Base-by-base conservation (phyloP, 2,888 invertebrate species). In the Cremastinae sp. region DNA sequence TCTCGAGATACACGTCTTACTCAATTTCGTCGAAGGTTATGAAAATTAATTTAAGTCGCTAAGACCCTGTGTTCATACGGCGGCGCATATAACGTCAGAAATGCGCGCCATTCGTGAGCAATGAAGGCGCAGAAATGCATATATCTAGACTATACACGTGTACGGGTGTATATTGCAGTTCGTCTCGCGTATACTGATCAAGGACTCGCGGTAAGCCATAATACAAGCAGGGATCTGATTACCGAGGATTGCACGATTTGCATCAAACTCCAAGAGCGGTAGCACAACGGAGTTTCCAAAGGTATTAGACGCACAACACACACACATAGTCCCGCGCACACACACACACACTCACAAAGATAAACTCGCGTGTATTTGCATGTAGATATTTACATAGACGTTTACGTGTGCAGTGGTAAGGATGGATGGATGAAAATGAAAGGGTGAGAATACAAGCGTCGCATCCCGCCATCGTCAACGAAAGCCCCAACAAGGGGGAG, bases 221-320 rank as follows among this genome's bases (percentile, higher is more conserved):
- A 82, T 82, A 82, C 81, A 79, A 70, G 59, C 73, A 76, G 66
- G 62, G 80, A 82, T 81, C 81, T 79, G 82, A 83, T 83, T 83
- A 81, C 79, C 58, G 58, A 74, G 70, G 76, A 83, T 83, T 81
- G 83, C 81, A 79, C 80, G 79, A 83, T 83, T 83, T 83, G 83
- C 83, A 83, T 83, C 80, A 70, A 61, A 43, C 69, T 51, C 59
- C 51, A 51, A 28, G 28, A 2, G 61, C 41, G 28, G 43, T 70
- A 70, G 61, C 39, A 43, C 69, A 61, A 16, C 61, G 43, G 53
- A 70, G 69, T 70, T 70, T 70, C 69, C n/a, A 43, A 70, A 53
- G 69, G 61, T 70, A 70, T 70, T 61, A 61, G 61, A 61, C 69
- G 16, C 14, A 7, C 28, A 10, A 2, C 2, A 5, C 28, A 5